Base-by-base conservation (phyloP, 53 echinoderm and acorn worm genomes). In the Actinopyga echinites region DNA sequence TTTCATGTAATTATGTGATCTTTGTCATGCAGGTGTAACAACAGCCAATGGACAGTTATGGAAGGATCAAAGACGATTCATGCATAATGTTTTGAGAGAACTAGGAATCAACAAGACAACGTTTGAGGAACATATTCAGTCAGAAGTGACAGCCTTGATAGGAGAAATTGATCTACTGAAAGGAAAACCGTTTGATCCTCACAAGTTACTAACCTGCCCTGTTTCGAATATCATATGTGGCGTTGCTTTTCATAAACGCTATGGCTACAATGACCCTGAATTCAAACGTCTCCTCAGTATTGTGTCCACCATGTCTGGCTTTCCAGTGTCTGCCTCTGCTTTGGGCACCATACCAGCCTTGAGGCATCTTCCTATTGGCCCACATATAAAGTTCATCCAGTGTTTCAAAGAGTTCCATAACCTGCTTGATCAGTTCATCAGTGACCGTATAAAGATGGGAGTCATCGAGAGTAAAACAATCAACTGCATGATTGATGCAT, bases 181-280 rank as follows among this genome's bases (percentile, higher is more conserved):
- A 30, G 88, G 85, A 37, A 35, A 81, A 30, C 85, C 88, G 9
- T 90, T 93, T 44, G 83, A 82, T 21, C 90, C 93, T 2, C 57
- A 65, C 11, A 1, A 20, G 2, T 40, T 88, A 22, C 36, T 90
- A 1, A 82, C 30, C 24, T 75, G 65, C 42, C 88, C 85, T 13
- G 57, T 90, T 20, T 87, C 93, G 11, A 93, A 93, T 52, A 82
- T 93, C 53, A 93, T 93, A 17, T 90, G 90, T 74, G 54, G 82
- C 24, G 79, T 93, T 5, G 74, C 87, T 17, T 88, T 90, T 40
- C 90, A 85, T 8, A 82, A 57, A 45, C 87, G 85, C 25, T 93
- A 88, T 53, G 54, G 62, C 13, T 93, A 93, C 55, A 35, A 57
- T 0, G 90, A 90, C 65, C 64, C 13, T 6, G 79, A 90, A 12